Evolutionary conservation across 2,113 vertebrate species (phyloP).

Genomic region (Psittacula cyanocephala): DNA sequence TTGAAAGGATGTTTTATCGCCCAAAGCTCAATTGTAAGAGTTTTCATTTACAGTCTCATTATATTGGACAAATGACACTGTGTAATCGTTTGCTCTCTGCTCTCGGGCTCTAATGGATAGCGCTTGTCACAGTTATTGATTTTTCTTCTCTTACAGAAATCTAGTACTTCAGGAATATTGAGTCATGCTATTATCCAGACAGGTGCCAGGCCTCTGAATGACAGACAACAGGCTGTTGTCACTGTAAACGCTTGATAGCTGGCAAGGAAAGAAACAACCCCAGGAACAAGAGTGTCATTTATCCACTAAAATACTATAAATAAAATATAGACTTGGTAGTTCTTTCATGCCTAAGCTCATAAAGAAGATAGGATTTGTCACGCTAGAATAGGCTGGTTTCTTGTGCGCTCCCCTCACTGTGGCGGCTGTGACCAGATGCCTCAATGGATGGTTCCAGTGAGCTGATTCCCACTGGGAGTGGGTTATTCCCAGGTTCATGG

Average conservation of each 20-base stretch:
- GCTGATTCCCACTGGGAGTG: neutral
- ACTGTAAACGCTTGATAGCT: slow-evolving; percentile 19
- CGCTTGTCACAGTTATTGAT: slow-evolving; percentile 58
- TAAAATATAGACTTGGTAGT: slow-evolving; percentile 14
- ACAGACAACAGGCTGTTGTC: slow-evolving; percentile 23
- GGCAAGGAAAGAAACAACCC: neutral
- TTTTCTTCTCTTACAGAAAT: slow-evolving; percentile 46
- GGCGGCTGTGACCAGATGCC: neutral
- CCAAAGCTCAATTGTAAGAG: neutral
- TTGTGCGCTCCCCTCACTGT: neutral
- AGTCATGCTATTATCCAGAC: slow-evolving; percentile 36
- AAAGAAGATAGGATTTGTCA: neutral
- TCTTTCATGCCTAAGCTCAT: slow-evolving; percentile 17
- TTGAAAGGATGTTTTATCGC: neutral
- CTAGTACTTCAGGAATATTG: slow-evolving; percentile 42
- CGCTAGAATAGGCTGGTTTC: neutral
- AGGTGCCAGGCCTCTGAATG: slow-evolving; percentile 23
- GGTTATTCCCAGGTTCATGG: neutral
- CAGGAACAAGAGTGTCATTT: neutral
- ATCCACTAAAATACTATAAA: slow-evolving; percentile 28
- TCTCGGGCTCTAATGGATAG: slow-evolving; percentile 14
- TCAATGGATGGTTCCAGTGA: neutral
- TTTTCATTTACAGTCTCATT: slow-evolving; percentile 30
- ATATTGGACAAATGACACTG: slow-evolving; percentile 17
- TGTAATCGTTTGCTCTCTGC: slow-evolving; percentile 13